Evolutionary conservation across 2,888 invertebrate species (phyloP), one percentile per base, ranked within the genome.

Genomic region (Caenorhabditis macrosperma): DNA sequence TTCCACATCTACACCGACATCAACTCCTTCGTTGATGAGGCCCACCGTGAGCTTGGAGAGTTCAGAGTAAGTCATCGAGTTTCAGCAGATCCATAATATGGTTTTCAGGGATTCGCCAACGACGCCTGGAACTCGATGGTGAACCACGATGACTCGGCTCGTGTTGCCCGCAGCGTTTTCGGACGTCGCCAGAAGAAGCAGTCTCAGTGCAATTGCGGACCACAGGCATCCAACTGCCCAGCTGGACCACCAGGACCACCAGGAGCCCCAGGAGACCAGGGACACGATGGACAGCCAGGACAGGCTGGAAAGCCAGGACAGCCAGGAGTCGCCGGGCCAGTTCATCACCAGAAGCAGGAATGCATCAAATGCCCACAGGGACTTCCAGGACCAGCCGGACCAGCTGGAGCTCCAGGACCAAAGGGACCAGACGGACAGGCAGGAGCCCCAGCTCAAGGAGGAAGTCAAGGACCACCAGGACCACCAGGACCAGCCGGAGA

Each of bases 161-260:
- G 78, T 55, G 64, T 72, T 55, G 78, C 63, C 26, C 61, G 79
- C 28, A 74, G 74, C 30, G 79, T 79, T 5, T 79, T 72, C 68
- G 64, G 57, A 26, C 75, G 66, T 63, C 79, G 74, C 35, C 68
- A 66, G 52, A 74, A 69, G 66, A 81, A 74, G 57, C 79, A 79
- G 59, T 72, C 78, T 17, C 78, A 78, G 66, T 85, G 85, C 69
- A 66, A 69, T 46, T 85, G 85, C 48, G 82, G 81, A 50, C 78
- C 82, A 33, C 81, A 82, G 52, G 64, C 82, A 15, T 72, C 61
- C 44, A 75, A 68, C 61, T 85, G 86, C 54, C 82, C 85, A 55
- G 76, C 76, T 30, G 86, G 86, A 54, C 82, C 82, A 54, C 81
- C 79, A 46, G 86, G 86, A 69, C 82, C 84, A 17, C 85, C 81